Evolutionary conservation across 2,797 vertebrate genomes (phyloP).

Genomic region (Onychomys arenicola): DNA sequence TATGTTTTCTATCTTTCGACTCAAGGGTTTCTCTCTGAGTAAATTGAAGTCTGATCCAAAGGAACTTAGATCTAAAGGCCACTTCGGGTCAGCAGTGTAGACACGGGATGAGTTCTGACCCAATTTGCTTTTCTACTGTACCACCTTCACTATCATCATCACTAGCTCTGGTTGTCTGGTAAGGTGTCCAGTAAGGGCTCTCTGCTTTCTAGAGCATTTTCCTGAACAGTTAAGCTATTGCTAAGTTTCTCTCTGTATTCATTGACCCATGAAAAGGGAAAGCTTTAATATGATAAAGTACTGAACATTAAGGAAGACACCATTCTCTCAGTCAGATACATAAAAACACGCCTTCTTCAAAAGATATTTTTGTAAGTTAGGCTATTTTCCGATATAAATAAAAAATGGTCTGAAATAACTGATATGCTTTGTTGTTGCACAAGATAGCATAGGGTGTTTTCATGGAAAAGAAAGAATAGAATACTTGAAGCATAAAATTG

Average conservation of each 20-base stretch:
- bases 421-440: conserved; percentile 46
- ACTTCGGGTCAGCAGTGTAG: neutral
- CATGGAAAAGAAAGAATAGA: conserved; percentile 5
- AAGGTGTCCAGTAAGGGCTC: conserved; percentile 36
- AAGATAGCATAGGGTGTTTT: conserved; percentile 28
- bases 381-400: conserved; percentile 62
- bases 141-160: neutral
- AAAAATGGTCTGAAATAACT: conserved; percentile 58
- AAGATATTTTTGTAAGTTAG: conserved; percentile 51
- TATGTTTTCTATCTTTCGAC: conserved; percentile 73
- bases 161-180: neutral
- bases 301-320: neutral
- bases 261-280: conserved; percentile 6
- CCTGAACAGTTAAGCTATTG: neutral
- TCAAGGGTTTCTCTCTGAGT: conserved; percentile 59
- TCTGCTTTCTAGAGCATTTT: neutral
- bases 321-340: neutral
- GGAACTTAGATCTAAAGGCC: neutral
- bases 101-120: neutral
- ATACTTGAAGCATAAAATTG: neutral
- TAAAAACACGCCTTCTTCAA: conserved; percentile 56
- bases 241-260: conserved; percentile 9
- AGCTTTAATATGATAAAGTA: conserved; percentile 39
- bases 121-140: conserved; percentile 14
- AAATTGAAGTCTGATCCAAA: conserved; percentile 60